These are phyloP conservation scores for Gastrophysa polygoni DNA, from an alignment of 2,888 invertebrate species.

Conservation along the genomic window DNA sequence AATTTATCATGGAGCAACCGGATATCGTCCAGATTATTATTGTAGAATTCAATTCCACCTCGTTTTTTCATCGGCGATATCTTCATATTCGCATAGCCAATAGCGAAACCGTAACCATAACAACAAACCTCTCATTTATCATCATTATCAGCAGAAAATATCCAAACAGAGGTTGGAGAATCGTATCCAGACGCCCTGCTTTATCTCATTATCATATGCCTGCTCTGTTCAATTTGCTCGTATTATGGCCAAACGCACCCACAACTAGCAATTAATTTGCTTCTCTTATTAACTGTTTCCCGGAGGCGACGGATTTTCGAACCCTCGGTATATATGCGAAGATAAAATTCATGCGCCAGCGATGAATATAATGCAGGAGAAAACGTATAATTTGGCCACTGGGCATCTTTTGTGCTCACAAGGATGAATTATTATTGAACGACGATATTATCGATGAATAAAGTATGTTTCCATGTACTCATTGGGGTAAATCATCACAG, in stretches of 20 bases:
- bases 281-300: slow-evolving; percentile 21
- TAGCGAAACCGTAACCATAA: neutral
- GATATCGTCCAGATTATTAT: neutral
- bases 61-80: neutral
- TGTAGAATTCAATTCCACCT: neutral
- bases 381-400: slow-evolving; percentile 14
- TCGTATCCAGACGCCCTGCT: slow-evolving; percentile 21
- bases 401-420: neutral
- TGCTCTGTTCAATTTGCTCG: slow-evolving; percentile 22
- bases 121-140: slow-evolving; percentile 10
- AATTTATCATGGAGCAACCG: neutral
- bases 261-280: slow-evolving; percentile 27
- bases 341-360: slow-evolving; percentile 5
- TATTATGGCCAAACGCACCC: slow-evolving; percentile 20
- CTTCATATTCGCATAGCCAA: neutral
- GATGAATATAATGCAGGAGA: slow-evolving; percentile 5
- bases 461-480: neutral
- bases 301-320: slow-evolving; percentile 17
- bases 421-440: neutral
- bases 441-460: neutral
- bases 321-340: slow-evolving; percentile 1
- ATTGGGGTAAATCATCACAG: too few species aligned
- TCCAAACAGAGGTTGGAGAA: slow-evolving; percentile 11
- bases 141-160: slow-evolving; percentile 10
- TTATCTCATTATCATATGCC: slow-evolving; percentile 24